Evolutionary conservation across 2,888 invertebrate species (phyloP).

Genomic region (Arctia plantaginis): DNA sequence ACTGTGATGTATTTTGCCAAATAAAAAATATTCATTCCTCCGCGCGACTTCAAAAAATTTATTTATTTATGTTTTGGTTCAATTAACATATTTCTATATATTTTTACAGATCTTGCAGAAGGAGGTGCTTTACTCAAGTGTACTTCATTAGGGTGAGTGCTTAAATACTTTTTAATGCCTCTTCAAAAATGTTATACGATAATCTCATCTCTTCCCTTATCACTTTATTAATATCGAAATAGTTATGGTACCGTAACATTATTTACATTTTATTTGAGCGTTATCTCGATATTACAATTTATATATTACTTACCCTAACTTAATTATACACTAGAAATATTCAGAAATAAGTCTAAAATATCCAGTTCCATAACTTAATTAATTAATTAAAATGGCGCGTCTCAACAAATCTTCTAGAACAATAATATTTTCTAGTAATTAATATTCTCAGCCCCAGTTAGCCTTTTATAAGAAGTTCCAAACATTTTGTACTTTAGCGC

Average conservation of each 20-base stretch:
- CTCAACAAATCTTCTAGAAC: not conserved
- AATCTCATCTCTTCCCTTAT: not conserved
- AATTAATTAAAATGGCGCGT: constrained; percentile 9
- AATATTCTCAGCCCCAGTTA: constrained; percentile 10
- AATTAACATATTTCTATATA: constrained; percentile 28
- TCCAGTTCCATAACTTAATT: constrained; percentile 4
- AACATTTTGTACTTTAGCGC: constrained; percentile 7
- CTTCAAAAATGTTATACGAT: constrained; percentile 7
- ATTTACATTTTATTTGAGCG: constrained; percentile 11
- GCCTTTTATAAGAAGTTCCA: constrained; percentile 5
- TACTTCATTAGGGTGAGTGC: constrained; percentile 46
- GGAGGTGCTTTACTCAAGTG: constrained; percentile 35
- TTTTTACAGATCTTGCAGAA: constrained; percentile 41
- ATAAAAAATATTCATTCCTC: not conserved
- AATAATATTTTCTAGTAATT: constrained; percentile 12
- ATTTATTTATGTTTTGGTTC: constrained; percentile 20
- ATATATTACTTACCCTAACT: not conserved
- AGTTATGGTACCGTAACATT: constrained; percentile 12
- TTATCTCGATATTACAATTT: not conserved
- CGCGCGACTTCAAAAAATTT: constrained; percentile 6
- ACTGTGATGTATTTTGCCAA: not conserved
- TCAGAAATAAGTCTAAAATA: constrained; percentile 4
- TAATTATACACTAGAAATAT: constrained; percentile 9
- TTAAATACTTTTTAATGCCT: constrained; percentile 25
- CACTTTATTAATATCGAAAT: constrained; percentile 17